A percentile compares a stretch with the other conserved stretches of the same genome.
Evolutionary conservation across 2,888 invertebrate species (phyloP).

Genomic region (Boloria euphrosyne): DNA sequence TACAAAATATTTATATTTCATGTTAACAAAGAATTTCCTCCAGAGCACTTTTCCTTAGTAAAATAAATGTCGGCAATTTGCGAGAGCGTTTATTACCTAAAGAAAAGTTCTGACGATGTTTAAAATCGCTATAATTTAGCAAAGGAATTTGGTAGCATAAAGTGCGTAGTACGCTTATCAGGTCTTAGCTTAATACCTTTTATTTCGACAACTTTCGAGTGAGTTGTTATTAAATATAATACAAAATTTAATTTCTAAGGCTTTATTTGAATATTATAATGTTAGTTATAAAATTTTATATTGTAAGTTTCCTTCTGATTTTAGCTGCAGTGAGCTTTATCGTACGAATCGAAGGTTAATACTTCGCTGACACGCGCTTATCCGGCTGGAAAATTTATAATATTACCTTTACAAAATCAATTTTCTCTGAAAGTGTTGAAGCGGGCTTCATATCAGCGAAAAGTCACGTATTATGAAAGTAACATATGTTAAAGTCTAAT

Average conservation of each 20-base stretch:
- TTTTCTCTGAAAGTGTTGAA: constrained; percentile 67
- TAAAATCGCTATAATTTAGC: constrained; percentile 72
- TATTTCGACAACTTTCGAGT: constrained; percentile 16
- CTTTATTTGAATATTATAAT: not conserved
- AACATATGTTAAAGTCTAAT: constrained; percentile 27
- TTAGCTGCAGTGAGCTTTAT: constrained; percentile 3
- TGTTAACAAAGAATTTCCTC: constrained; percentile 53
- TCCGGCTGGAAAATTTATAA: constrained; percentile 65
- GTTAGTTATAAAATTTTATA: not conserved
- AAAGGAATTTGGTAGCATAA: constrained; percentile 72
- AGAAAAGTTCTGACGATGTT: constrained; percentile 77
- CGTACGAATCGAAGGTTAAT: constrained; percentile 36
- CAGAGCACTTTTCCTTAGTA: constrained; percentile 64
- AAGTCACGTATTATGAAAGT: constrained; percentile 71
- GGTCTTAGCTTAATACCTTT: constrained; percentile 20
- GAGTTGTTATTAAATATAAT: not conserved
- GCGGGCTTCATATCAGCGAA: constrained; percentile 46
- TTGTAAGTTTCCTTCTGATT: not conserved
- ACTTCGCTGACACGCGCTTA: constrained; percentile 54
- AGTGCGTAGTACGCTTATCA: constrained; percentile 54
- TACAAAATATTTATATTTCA: constrained; percentile 16
- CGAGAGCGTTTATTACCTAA: constrained; percentile 78
- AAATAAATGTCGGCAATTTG: constrained; percentile 77
- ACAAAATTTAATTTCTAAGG: not conserved
- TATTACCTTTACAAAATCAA: constrained; percentile 72